These are phyloP conservation scores for Cremastobaeus sp. DNA, from an alignment of 2,888 invertebrate species.

Conservation along the genomic window DNA sequence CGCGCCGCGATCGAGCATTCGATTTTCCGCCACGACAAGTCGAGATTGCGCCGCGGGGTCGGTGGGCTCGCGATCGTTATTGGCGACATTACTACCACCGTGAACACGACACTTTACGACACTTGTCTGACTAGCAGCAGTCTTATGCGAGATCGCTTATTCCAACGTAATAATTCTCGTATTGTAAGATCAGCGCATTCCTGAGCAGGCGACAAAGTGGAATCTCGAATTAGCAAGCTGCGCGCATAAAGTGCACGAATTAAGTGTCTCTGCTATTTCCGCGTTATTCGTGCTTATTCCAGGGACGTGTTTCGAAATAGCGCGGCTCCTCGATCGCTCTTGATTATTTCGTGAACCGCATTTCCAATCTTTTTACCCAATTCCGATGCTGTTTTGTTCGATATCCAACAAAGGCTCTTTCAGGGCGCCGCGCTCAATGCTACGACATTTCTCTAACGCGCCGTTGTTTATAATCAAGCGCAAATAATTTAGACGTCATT, in stretches of 20 bases:
- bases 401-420: constrained; percentile 15
- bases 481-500: background rate
- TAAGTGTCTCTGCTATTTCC: no score
- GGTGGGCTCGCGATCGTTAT: constrained; percentile 27
- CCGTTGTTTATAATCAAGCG: background rate
- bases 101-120: constrained; percentile 35
- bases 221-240: constrained; percentile 8
- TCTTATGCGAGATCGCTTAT: constrained; percentile 29
- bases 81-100: constrained; percentile 29
- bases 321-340: background rate
- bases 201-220: background rate
- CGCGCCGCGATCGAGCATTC: constrained; percentile 10
- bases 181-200: background rate
- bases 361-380: constrained; percentile 17
- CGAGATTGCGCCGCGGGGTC: constrained; percentile 32
- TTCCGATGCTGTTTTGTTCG: constrained; percentile 5
- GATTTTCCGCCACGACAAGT: constrained; percentile 30
- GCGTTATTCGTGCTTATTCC: background rate
- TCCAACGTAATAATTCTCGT: constrained; percentile 16
- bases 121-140: constrained; percentile 10
- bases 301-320: no score
- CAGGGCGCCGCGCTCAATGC: background rate
- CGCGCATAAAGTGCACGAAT: no score
- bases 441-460: background rate
- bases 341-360: constrained; percentile 17